Base-by-base conservation (phyloP, 2,113 vertebrate species). In the Cnemophilus loriae region DNA sequence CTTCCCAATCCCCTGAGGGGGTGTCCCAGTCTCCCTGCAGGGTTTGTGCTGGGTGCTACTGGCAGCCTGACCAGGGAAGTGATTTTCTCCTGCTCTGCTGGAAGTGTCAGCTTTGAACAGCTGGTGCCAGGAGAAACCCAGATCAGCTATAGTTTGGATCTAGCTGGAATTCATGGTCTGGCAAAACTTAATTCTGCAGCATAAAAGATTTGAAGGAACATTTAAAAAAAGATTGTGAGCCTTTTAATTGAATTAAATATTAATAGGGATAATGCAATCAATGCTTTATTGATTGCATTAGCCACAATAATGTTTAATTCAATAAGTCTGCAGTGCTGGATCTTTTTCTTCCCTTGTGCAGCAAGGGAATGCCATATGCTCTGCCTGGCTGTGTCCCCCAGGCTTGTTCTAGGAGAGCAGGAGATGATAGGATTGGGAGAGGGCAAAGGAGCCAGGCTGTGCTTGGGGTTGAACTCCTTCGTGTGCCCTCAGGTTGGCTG, bases 221-320 rank as follows among this genome's bases (percentile, higher is more conserved):
- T 56, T 74, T 61, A 10, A 30, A 75, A 74, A 52, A 37, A 85
- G 65, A 81, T 3, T 8, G 23, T 18, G 20, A 9, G 26, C 37
- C 60, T 92, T 94, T 89, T 95, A 95, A 90, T 92, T 92, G 85
- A 92, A 92, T 92, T 92, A 92, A 88, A 92, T 97, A 96, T 95
- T 95, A 92, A 94, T 95, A 95, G 24, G 83, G 71, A 28, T 96
- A 78, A 71, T 56, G 60, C 69, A 78, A 91, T 96, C 95, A 82
- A 79, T 94, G 78, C 41, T 11, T 5, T 92, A 96, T 96, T 94
- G 94, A 96, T 92, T 92, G 76, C 0, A 16, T 94, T 95, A 94
- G 68, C 79, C 63, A 77, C 90, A 86, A 70, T 93, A 84, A 94
- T 94, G 80, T 95, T 97, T 93, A 95, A 94, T 95, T 94, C 95